phyloP scores from a whole-genome alignment of 2,113 vertebrate species.

The Hystrix cristata region DNA sequence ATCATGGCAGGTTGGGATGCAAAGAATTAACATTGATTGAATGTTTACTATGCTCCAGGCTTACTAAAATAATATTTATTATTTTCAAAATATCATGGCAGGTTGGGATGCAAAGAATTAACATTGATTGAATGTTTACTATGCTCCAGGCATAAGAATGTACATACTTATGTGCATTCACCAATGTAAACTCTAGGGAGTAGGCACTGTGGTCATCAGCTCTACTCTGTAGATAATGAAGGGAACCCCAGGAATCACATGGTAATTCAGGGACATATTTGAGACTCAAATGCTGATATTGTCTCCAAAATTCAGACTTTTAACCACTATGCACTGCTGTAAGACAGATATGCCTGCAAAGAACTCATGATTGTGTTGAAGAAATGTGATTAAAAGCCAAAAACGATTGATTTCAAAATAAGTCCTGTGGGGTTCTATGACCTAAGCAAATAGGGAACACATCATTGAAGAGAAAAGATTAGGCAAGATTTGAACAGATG shows the following conservation, averaged over 20 bases:
- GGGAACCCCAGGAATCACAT: not conserved
- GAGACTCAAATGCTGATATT: not conserved
- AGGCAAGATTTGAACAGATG: not conserved
- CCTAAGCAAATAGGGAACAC: not conserved
- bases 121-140: not conserved
- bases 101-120: not conserved
- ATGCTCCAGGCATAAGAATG: too few species aligned
- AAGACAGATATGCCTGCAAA: not conserved
- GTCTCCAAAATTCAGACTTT: not conserved
- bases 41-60: rapidly evolving
- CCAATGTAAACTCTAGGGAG: not conserved
- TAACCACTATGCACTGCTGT: not conserved
- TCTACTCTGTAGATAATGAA: not conserved
- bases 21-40: not conserved
- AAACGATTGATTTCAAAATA: not conserved
- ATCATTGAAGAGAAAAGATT: not conserved
- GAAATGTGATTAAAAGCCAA: not conserved
- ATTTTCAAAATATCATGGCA: not conserved
- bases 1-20: not conserved
- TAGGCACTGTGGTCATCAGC: not conserved
- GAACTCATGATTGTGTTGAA: not conserved
- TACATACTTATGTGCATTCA: not conserved
- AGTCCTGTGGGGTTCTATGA: not conserved
- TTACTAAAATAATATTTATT: not conserved
- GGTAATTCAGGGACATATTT: not conserved